Evolutionary conservation across 2,113 vertebrate species (phyloP).

Genomic region (Nyctereutes procyonoides): DNA sequence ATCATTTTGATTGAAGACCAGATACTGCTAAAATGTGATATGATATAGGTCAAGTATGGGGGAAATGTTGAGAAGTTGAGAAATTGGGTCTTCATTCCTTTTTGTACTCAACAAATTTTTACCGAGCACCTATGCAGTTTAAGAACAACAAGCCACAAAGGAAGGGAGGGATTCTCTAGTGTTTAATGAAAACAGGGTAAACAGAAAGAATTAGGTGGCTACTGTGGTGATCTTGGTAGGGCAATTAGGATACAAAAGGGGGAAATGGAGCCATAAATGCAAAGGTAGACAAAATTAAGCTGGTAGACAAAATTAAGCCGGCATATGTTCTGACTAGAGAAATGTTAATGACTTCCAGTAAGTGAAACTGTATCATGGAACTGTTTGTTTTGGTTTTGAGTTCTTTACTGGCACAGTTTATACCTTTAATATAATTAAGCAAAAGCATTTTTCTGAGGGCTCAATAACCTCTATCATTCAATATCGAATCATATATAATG

Average conservation of each 20-base stretch:
- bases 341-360: background rate
- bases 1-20: slow-evolving; percentile 12
- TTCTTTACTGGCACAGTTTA: background rate
- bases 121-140: background rate
- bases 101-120: background rate
- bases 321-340: background rate
- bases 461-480: slow-evolving; percentile 20
- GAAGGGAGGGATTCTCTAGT: background rate
- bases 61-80: background rate
- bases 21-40: background rate
- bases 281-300: background rate
- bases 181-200: background rate
- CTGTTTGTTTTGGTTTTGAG: background rate
- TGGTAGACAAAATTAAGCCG: background rate
- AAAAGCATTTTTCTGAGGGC: background rate
- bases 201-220: background rate
- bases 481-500: background rate
- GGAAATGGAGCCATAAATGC: background rate
- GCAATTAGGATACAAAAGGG: background rate
- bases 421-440: background rate
- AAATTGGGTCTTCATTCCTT: background rate
- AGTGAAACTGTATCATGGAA: background rate
- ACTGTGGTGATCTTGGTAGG: background rate
- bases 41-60: background rate
- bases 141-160: background rate